Evolutionary conservation across 2,888 invertebrate genomes (phyloP).

Genomic region (Pteria penguin): DNA sequence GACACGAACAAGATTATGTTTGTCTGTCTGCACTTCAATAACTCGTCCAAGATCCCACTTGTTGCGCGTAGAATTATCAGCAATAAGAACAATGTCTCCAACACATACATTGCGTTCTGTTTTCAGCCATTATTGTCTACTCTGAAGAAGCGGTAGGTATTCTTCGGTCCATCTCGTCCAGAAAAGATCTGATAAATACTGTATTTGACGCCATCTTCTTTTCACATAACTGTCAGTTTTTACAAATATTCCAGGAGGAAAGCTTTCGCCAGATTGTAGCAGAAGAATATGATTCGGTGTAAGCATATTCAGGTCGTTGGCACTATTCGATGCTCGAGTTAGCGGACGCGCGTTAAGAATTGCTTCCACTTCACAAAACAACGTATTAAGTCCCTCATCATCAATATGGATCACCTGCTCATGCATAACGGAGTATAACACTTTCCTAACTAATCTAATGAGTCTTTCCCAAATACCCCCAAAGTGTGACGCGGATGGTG

Average conservation of each 20-base stretch:
- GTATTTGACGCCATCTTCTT: slow-evolving; percentile 50
- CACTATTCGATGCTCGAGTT: slow-evolving; percentile 25
- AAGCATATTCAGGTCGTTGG: slow-evolving; percentile 34
- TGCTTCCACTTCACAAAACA: slow-evolving; percentile 46
- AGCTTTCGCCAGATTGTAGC: background rate
- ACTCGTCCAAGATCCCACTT: slow-evolving; percentile 24
- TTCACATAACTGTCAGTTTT: slow-evolving; percentile 39
- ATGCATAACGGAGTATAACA: slow-evolving; percentile 29
- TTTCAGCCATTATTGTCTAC: background rate
- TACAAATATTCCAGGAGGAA: slow-evolving; percentile 39
- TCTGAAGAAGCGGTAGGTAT: slow-evolving; percentile 9
- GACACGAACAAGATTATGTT: slow-evolving; percentile 26
- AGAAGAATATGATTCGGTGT: slow-evolving; percentile 48
- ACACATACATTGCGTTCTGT: background rate
- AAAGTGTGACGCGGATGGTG: slow-evolving; percentile 44
- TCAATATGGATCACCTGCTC: slow-evolving; percentile 29
- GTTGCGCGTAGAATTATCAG: slow-evolving; percentile 3
- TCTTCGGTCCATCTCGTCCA: slow-evolving; percentile 32
- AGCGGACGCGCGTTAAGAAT: slow-evolving; percentile 48
- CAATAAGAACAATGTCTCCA: slow-evolving; percentile 17
- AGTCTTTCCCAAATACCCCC: slow-evolving; percentile 51
- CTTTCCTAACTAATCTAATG: slow-evolving; percentile 38
- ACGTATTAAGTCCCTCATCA: slow-evolving; percentile 44
- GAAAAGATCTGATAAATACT: slow-evolving; percentile 46
- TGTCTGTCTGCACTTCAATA: slow-evolving; percentile 25